Base-by-base conservation (phyloP, 2,113 vertebrate genomes). In the Grantiella picta region DNA sequence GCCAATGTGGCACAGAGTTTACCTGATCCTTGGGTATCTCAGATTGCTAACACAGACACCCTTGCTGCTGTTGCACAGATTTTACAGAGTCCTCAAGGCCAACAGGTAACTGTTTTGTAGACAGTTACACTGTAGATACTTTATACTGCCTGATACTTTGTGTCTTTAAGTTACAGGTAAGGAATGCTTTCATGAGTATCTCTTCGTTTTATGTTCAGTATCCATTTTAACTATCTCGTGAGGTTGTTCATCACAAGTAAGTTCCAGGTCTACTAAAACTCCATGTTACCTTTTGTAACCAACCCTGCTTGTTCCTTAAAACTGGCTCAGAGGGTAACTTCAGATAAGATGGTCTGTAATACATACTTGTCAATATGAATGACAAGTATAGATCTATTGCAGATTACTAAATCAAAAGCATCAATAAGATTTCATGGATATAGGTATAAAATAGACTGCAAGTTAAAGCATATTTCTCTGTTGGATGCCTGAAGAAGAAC, bases 31-130 rank as follows among this genome's bases (percentile, higher is more conserved):
- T 99, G 99, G 99, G 99, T 99, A 3, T 99, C 99, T 63, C 99
- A 99, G 97, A 99, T 99, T 90, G 98, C 98, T 81, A 99, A 99
- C 97, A 99, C 99, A 38, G 99, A 99, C 93, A 99, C 99, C 0
- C 98, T 99, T 91, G 98, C 99, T 85, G 99, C 99, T 40, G 99
- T 99, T 63, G 99, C 99, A 53, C 99, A 99, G 96, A 99, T 99
- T 96, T 97, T 99, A 77, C 99, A 99, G 84, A 99, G 99, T 97
- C 99, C 99, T 59, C 99, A 99, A 92, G 99, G 99, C 71, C 99
- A 99, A 45, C 99, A 99, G 99, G 99, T 99, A 77, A 98, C 97
- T 79, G 66, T 75, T 93, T 85, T 77, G 50, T 70, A 44, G 24
- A 13, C 53, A 45, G 22, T 84, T 76, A 38, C 24, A 57, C 23